Conservation (phyloP, 2,888 invertebrate genomes). For the Chouioia cunea region DNA sequence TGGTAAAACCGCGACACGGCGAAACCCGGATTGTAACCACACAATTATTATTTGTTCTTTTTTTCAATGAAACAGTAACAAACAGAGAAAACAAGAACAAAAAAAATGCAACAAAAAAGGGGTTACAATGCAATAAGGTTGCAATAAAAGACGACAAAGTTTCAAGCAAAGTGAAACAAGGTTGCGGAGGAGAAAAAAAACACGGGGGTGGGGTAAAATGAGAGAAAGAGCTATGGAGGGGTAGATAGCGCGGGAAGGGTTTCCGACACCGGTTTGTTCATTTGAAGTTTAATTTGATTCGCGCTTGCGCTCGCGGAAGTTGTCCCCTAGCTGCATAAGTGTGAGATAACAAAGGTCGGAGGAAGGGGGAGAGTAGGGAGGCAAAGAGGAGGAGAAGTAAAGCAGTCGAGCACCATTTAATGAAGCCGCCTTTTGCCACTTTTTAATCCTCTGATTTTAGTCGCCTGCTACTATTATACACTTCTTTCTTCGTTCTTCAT, state of each 20-base stretch:
- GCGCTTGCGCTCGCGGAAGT: conserved; percentile 31
- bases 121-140: not conserved
- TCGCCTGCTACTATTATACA: too few relatives aligned
- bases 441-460: not conserved
- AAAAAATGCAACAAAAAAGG: too few relatives aligned
- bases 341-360: conserved; percentile 31
- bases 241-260: not conserved
- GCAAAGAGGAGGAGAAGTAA: not conserved
- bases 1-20: too few relatives aligned
- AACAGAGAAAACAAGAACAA: too few relatives aligned
- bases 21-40: too few relatives aligned
- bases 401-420: conserved; percentile 3
- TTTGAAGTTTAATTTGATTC: conserved; percentile 48
- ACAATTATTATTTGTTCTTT: too few relatives aligned
- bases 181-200: conserved; percentile 1
- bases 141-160: conserved; percentile 27
- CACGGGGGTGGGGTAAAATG: not conserved
- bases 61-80: too few relatives aligned
- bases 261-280: conserved; percentile 39
- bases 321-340: conserved; percentile 18
- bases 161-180: not conserved
- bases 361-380: not conserved
- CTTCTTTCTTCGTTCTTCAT: too few relatives aligned
- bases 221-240: conserved; percentile 2
- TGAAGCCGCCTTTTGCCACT: conserved; percentile 10